Evolutionary conservation across 2,797 vertebrate species (phyloP), one percentile per base, ranked within the genome.

Genomic region (Microctenopoma steveboyesi): DNA sequence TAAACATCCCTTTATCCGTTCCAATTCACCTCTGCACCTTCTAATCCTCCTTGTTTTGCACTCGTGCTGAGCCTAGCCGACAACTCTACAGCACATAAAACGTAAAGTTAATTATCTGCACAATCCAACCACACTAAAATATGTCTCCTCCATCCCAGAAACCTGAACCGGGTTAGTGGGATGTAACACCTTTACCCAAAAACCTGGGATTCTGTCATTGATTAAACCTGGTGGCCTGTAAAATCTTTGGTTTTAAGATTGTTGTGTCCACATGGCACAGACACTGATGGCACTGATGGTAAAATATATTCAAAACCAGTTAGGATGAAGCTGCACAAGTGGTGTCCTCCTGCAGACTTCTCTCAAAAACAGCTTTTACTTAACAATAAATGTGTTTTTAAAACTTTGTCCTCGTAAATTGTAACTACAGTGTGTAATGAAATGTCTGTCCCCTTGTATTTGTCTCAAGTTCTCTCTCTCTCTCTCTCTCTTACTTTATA

Each of bases 11-110:
- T 63, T 88, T 81, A 65, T 72, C 76, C 79, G 77, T 72, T 76
- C 69, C 57, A 78, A 57, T 91, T 86, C 74, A 87, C 85, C 82
- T 54, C 71, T 76, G 59, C 48, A 57, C 70, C 79, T 45, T 81
- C 58, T 86, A 89, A 92, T 92, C 85, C 81, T 64, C 60, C 86
- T 88, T 79, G 60, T 83, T 88, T 81, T 47, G 4, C 56, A 37
- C 46, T 79, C 55, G 28, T 18, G 22, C 66, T 69, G 72, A 83
- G 79, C 83, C 57, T 67, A 43, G 18, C 64, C 70, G 68, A 65
- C 78, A 66, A 64, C 76, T 80, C 57, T 30, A 60, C 52, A 61
- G 30, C 46, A 56, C 18, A 33, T 53, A 60, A 50, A 72, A 76
- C 76, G 49, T 30, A n/a, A 78, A 74, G 78, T 89, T 86, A 87